A percentile compares a stretch with the other conserved stretches of the same genome.
phyloP scores from a whole-genome alignment of 2,113 vertebrate species.

The Erpornis zantholeuca region DNA sequence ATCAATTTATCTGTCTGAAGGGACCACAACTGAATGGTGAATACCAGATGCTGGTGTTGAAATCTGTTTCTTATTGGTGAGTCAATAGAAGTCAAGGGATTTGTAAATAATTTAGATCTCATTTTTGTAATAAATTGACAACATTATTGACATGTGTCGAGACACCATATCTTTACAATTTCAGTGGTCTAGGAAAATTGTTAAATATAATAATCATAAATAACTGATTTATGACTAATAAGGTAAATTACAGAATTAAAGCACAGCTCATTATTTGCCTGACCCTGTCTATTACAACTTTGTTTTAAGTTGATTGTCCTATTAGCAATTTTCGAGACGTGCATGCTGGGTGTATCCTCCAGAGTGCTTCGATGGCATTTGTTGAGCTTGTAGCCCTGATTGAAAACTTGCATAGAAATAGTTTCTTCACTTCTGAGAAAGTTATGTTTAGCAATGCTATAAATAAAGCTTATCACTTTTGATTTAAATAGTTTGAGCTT shows the following conservation, averaged over 20 bases:
- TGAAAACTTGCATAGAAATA: neutral
- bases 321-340: neutral
- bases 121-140: slow-evolving; percentile 11
- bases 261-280: neutral
- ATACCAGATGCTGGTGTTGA: neutral
- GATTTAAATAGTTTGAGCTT: neutral
- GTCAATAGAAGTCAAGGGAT: slow-evolving; percentile 1
- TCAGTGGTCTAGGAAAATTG: neutral
- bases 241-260: neutral
- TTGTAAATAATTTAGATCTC: slow-evolving; percentile 29
- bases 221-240: neutral
- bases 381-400: neutral
- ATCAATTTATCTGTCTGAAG: slow-evolving; percentile 21
- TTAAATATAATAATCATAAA: neutral
- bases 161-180: neutral
- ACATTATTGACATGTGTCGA: neutral
- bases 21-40: neutral
- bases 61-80: neutral
- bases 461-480: neutral
- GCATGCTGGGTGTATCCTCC: neutral
- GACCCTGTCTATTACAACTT: neutral
- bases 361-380: neutral
- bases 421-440: neutral
- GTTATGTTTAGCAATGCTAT: neutral
- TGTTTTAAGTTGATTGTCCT: neutral